A percentile compares a stretch with the other conserved stretches of the same genome.
These are phyloP conservation scores for Pygoscelis antarcticus DNA, from an alignment of 2,113 vertebrate genomes.

Conservation along the genomic window DNA sequence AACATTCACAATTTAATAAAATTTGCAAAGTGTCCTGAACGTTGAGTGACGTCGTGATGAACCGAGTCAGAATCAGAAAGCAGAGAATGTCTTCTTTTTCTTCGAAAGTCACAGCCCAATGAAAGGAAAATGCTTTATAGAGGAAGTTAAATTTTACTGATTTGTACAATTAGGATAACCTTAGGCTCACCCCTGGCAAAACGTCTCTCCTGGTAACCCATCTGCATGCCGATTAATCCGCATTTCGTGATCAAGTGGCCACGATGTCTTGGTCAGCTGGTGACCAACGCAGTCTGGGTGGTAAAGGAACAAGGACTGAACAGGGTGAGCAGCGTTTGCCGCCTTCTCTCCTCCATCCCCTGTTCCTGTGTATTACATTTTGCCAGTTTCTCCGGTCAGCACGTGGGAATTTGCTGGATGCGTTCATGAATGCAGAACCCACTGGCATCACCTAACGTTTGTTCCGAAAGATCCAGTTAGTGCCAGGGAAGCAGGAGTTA, in stretches of 20 bases:
- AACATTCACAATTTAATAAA: neutral
- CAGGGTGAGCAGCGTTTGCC: neutral
- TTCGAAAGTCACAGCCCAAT: neutral
- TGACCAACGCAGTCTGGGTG: neutral
- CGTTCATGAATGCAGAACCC: rapidly evolving
- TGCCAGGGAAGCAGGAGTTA: neutral
- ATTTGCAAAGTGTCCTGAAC: neutral
- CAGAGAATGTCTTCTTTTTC: neutral
- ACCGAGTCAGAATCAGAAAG: neutral
- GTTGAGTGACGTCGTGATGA: neutral
- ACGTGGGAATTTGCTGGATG: neutral
- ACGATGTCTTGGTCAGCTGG: neutral
- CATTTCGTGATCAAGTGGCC: neutral
- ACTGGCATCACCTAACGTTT: rapidly evolving
- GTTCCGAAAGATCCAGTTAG: neutral
- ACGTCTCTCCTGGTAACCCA: neutral
- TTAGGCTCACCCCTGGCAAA: neutral
- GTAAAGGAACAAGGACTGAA: neutral
- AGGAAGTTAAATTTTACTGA: neutral
- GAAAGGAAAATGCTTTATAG: neutral
- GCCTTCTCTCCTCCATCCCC: neutral
- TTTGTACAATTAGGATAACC: neutral
- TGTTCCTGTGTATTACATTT: rapidly evolving
- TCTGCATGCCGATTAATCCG: neutral
- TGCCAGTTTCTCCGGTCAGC: neutral